Conservation (phyloP, 2,797 vertebrate genomes). For the Malacoraja senta region DNA sequence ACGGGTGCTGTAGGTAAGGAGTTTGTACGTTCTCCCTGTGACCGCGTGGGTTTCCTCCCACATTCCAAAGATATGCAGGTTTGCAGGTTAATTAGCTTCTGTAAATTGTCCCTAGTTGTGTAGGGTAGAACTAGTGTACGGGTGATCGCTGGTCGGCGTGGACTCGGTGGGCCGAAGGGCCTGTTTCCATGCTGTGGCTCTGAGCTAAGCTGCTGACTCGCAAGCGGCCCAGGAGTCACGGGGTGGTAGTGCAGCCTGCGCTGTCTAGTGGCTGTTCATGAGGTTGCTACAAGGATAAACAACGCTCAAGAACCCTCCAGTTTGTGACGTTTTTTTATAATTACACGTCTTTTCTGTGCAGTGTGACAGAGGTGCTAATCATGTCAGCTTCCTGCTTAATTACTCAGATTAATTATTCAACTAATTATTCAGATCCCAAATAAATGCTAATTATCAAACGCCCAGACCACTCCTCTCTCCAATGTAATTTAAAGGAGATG, state of each 20-base stretch:
- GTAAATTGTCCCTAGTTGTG: too few relatives aligned
- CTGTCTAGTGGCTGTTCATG: not conserved
- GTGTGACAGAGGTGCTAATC: constrained; percentile 1
- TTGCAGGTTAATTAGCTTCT: too few relatives aligned
- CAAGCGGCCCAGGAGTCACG: too few relatives aligned
- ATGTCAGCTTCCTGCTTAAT: not conserved
- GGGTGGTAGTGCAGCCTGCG: not conserved
- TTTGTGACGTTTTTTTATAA: not conserved
- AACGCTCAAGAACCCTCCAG: not conserved
- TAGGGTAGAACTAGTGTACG: too few relatives aligned
- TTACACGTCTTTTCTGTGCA: not conserved
- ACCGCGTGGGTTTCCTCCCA: too few relatives aligned
- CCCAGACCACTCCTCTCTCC: not conserved
- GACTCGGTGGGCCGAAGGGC: too few relatives aligned
- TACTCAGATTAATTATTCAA: not conserved
- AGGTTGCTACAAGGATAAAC: not conserved
- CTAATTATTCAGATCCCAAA: constrained; percentile 11
- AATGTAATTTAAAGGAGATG: not conserved
- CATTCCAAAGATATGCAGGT: too few relatives aligned
- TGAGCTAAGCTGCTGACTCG: not conserved
- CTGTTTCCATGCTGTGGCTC: too few relatives aligned
- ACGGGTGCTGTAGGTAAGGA: too few relatives aligned
- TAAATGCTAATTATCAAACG: not conserved
- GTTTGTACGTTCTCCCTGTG: too few relatives aligned
- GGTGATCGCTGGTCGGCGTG: too few relatives aligned